Percentiles rank a stretch among this genome's conserved stretches.
These are phyloP conservation scores for Astreopora myriophthalma DNA, from an alignment of 64 coral and sea anemone species.

Conservation along the genomic window DNA sequence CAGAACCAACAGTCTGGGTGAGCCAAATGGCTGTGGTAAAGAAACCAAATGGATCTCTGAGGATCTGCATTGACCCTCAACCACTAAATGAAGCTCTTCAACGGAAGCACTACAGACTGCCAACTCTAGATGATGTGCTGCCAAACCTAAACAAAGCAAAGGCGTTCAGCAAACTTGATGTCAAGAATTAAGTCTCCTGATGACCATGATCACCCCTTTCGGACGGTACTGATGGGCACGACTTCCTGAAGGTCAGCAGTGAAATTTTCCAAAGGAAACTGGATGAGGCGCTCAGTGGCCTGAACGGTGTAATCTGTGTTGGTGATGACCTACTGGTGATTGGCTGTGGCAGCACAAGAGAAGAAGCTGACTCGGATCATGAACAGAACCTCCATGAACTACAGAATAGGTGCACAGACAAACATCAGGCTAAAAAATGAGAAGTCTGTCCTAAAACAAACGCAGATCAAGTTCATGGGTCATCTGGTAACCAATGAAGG, in stretches of 20 bases:
- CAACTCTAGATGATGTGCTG: not conserved
- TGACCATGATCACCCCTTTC: not conserved
- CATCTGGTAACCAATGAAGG: slow-evolving; percentile 18
- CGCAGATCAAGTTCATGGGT: slow-evolving; percentile 50
- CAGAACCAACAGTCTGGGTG: not conserved
- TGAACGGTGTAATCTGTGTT: not conserved
- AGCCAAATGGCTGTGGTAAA: not conserved
- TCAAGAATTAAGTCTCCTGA: not conserved
- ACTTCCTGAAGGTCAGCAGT: slow-evolving; percentile 28
- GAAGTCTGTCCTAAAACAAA: slow-evolving; percentile 40
- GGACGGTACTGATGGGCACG: not conserved
- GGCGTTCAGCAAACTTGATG: too few species aligned
- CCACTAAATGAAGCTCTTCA: not conserved
- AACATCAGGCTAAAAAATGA: slow-evolving; percentile 38
- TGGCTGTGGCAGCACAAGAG: not conserved
- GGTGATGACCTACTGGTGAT: slow-evolving; percentile 21
- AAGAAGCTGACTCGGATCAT: not conserved
- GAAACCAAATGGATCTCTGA: not conserved
- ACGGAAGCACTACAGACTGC: not conserved
- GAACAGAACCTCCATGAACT: slow-evolving; percentile 44
- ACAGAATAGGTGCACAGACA: slow-evolving; percentile 26
- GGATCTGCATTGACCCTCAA: not conserved
- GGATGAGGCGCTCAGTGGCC: not conserved
- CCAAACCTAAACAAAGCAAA: not conserved
- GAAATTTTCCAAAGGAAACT: slow-evolving; percentile 25